Conservation (phyloP, 2,888 invertebrate species). For the Ecdyonurus torrentis region DNA sequence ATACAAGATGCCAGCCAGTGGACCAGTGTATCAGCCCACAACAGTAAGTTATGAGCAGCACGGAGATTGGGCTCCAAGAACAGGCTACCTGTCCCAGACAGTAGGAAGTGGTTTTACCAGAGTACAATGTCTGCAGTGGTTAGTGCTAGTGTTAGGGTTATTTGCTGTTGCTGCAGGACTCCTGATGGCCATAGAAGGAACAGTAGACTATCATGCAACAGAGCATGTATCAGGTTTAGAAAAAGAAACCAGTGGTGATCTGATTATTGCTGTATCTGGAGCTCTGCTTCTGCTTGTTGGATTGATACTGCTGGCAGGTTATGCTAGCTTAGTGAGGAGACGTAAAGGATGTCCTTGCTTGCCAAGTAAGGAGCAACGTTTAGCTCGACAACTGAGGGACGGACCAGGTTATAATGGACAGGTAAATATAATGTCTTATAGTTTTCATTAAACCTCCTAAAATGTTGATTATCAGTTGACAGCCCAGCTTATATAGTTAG, state of each 20-base stretch:
- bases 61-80: conserved; percentile 21
- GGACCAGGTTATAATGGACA: conserved; percentile 21
- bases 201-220: conserved; percentile 38
- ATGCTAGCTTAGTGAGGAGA: conserved; percentile 13
- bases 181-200: conserved; percentile 43
- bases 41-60: conserved; percentile 52
- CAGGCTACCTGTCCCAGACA: conserved; percentile 20
- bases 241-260: conserved; percentile 14
- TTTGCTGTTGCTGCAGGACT: conserved; percentile 29
- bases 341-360: conserved; percentile 20
- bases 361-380: conserved; percentile 20
- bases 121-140: conserved; percentile 20
- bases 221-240: conserved; percentile 8
- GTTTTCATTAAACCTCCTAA: no score
- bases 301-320: conserved; percentile 36
- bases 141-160: conserved; percentile 18
- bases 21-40: conserved; percentile 62
- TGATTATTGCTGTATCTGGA: conserved; percentile 40
- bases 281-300: conserved; percentile 44
- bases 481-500: no score
- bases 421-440: conserved; percentile 17
- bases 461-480: no score
- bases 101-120: conserved; percentile 14
- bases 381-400: conserved; percentile 20
- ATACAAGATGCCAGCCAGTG: conserved; percentile 47